phyloP scores from a whole-genome alignment of 2,797 vertebrate genomes.

The Diplodus sargus region DNA sequence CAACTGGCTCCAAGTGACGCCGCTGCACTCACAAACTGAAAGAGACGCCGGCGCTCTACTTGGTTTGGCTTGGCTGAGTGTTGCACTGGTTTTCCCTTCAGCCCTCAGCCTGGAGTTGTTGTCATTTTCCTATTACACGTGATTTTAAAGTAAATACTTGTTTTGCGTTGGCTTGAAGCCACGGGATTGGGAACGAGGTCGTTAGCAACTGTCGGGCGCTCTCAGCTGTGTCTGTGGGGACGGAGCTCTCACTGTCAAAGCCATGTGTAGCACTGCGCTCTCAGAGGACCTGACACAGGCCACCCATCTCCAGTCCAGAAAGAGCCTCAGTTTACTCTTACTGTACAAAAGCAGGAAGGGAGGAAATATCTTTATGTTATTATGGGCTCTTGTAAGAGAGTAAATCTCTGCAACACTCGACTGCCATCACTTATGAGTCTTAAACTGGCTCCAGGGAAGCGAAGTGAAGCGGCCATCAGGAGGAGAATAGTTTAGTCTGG shows the following conservation, averaged over 20 bases:
- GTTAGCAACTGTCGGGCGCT: conserved; percentile 46
- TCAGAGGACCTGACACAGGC: conserved; percentile 43
- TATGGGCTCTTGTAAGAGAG: conserved; percentile 9
- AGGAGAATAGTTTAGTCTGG: conserved; percentile 24
- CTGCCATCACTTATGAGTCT: neutral
- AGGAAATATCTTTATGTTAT: conserved; percentile 30
- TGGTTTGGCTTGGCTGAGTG: neutral
- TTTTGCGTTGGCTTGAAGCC: conserved; percentile 22
- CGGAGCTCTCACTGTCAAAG: conserved; percentile 68
- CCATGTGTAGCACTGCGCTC: conserved; percentile 57
- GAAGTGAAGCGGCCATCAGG: conserved; percentile 10
- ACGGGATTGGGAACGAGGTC: conserved; percentile 32
- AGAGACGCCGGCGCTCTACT: neutral
- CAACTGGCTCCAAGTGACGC: conserved; percentile 2
- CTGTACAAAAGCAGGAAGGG: neutral
- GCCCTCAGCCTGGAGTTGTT: neutral
- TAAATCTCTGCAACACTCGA: neutral
- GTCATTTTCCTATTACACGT: neutral
- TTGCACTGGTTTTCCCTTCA: neutral
- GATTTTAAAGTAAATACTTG: neutral
- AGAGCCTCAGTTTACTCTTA: conserved; percentile 1
- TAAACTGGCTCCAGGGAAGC: neutral
- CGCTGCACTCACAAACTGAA: neutral
- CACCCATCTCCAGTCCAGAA: conserved; percentile 2
- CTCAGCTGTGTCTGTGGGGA: conserved; percentile 46